A percentile compares a stretch with the other conserved stretches of the same genome.
These are phyloP conservation scores for Brassicogethes aeneus DNA, from an alignment of 2,888 invertebrate species.

Conservation along the genomic window DNA sequence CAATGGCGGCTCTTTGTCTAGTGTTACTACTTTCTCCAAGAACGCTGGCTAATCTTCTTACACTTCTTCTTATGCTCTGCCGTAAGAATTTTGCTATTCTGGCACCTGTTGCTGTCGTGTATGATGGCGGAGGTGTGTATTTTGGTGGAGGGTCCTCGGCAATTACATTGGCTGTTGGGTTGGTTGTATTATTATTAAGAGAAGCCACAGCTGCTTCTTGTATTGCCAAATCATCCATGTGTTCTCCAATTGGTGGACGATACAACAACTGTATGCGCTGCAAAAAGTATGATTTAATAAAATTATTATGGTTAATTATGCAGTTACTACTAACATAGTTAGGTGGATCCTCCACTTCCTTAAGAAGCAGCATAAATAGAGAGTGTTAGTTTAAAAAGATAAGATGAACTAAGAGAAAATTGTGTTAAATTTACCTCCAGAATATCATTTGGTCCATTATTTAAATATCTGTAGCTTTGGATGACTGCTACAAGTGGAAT, in stretches of 20 bases:
- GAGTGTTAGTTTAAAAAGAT: no score
- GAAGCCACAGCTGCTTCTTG: constrained; percentile 29
- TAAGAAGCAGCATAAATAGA: no score
- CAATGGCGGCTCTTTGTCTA: constrained; percentile 16
- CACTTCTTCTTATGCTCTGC: constrained; percentile 70
- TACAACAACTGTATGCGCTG: constrained; percentile 79
- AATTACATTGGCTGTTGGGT: constrained; percentile 28
- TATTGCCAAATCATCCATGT: constrained; percentile 39
- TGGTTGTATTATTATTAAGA: constrained; percentile 19
- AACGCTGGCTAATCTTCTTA: constrained; percentile 55
- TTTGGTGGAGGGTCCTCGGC: constrained; percentile 79
- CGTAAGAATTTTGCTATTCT: constrained; percentile 65
- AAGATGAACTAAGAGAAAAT: no score
- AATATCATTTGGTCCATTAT: constrained; percentile 76
- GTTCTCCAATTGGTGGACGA: constrained; percentile 56
- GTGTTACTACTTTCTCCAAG: constrained; percentile 42
- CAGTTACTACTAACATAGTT: constrained; percentile 23
- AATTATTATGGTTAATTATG: neutral
- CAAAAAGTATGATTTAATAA: constrained; percentile 20
- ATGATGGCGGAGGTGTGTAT: constrained; percentile 88
- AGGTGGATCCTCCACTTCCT: constrained; percentile 23
- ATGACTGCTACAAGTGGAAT: constrained; percentile 66
- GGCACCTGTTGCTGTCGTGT: constrained; percentile 85
- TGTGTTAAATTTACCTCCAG: constrained; percentile 75
- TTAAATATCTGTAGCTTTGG: constrained; percentile 68